Evolutionary conservation across 2,113 vertebrate species (phyloP).

Genomic region (Pygathrix nemaeus): DNA sequence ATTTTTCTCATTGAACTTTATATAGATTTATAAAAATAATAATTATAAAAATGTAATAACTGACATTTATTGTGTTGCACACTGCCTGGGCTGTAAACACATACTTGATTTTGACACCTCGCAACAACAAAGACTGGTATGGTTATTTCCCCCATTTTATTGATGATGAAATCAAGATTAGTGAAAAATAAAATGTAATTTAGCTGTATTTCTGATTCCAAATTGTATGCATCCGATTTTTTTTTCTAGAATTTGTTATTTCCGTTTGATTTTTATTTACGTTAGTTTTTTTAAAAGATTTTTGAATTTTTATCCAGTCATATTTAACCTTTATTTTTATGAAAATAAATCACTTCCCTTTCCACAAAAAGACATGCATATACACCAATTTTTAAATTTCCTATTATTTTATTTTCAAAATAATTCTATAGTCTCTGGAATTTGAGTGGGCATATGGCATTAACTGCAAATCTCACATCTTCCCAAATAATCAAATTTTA

Average conservation of each 20-base stretch:
- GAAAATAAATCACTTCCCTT: neutral
- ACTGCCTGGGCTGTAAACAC: neutral
- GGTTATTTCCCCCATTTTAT: conserved; percentile 23
- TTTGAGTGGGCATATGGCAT: neutral
- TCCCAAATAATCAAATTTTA: conserved; percentile 1
- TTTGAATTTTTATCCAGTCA: neutral
- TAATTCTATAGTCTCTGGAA: neutral
- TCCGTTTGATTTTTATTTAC: neutral
- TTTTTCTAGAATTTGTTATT: conserved; percentile 15
- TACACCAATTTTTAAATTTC: neutral
- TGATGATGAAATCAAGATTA: conserved; percentile 7
- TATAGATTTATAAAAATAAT: neutral
- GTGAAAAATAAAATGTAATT: neutral
- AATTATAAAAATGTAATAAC: neutral
- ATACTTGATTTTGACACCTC: conserved; percentile 21
- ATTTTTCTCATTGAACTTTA: conserved; percentile 15
- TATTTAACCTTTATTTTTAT: conserved; percentile 32
- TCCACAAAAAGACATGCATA: neutral
- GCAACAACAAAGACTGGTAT: neutral
- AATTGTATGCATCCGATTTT: neutral
- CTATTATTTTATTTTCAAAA: neutral
- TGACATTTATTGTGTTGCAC: neutral
- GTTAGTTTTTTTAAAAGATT: neutral
- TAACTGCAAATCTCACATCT: neutral
- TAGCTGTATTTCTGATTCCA: neutral